phyloP scores from a whole-genome alignment of 2,888 invertebrate species.

The Gasteruption jaculator region DNA sequence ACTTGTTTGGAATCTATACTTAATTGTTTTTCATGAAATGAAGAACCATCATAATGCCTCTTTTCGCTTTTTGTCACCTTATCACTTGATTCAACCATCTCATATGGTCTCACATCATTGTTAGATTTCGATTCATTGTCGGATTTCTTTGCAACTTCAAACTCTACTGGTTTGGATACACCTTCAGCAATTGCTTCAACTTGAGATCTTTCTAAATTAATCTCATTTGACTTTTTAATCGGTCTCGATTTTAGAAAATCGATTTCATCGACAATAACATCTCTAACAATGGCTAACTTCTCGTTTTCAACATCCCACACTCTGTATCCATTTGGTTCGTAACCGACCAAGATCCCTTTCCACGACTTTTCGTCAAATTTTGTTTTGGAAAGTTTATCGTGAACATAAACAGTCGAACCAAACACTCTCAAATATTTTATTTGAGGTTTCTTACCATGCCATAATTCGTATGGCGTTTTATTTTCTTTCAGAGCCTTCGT shows the following conservation, averaged over 20 bases:
- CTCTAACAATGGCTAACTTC: conserved; percentile 35
- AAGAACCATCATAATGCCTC: no score
- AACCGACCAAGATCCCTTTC: conserved; percentile 39
- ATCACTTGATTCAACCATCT: no score
- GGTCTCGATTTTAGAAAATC: conserved; percentile 26
- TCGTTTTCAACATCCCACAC: conserved; percentile 34
- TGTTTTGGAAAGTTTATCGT: conserved; percentile 33
- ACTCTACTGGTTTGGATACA: no score
- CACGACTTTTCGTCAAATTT: conserved; percentile 41
- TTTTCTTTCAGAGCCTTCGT: conserved; percentile 34
- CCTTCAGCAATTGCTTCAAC: background rate
- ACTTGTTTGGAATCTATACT: no score
- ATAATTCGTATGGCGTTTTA: conserved; percentile 45
- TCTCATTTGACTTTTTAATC: background rate
- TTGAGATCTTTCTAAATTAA: background rate
- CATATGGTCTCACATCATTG: no score
- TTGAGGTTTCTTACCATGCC: conserved; percentile 40
- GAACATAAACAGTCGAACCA: conserved; percentile 38
- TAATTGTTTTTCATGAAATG: no score
- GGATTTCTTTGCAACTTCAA: background rate
- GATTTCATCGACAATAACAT: conserved; percentile 40
- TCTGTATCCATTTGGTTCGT: conserved; percentile 41
- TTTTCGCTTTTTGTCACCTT: background rate
- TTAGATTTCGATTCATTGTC: conserved; percentile 8
- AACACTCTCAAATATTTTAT: conserved; percentile 34